phyloP scores from a whole-genome alignment of 2,797 vertebrate species.

The Acanthornis magna region DNA sequence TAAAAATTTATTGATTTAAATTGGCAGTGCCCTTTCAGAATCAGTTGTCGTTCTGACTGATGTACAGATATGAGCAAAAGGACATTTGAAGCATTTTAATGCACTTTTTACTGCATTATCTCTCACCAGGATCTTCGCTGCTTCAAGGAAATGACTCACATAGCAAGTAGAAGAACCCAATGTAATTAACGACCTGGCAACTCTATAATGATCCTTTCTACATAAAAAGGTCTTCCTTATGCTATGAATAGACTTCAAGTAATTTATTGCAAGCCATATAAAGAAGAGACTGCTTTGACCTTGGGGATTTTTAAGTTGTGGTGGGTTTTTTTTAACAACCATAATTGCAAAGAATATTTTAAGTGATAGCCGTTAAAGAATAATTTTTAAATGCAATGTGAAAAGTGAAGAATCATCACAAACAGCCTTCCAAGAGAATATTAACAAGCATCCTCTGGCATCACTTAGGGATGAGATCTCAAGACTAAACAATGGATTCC shows the following conservation, averaged over 20 bases:
- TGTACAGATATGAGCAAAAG: slow-evolving; percentile 63
- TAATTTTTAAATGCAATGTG: background rate
- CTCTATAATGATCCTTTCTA: slow-evolving; percentile 73
- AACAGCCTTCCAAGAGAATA: slow-evolving; percentile 6
- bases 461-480: background rate
- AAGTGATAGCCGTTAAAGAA: slow-evolving; percentile 24
- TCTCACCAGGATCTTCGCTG: slow-evolving; percentile 69
- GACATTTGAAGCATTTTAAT: slow-evolving; percentile 72
- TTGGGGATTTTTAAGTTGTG: slow-evolving; percentile 39
- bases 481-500: background rate
- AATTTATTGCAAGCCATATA: slow-evolving; percentile 63
- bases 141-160: slow-evolving; percentile 69
- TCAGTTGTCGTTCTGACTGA: background rate
- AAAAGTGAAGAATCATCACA: slow-evolving; percentile 4
- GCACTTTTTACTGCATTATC: slow-evolving; percentile 72
- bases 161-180: slow-evolving; percentile 60
- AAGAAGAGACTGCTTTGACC: slow-evolving; percentile 63
- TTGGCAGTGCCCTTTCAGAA: slow-evolving; percentile 24
- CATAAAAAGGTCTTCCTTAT: slow-evolving; percentile 72
- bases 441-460: background rate
- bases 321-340: background rate
- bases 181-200: slow-evolving; percentile 80
- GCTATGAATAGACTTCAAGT: slow-evolving; percentile 70
- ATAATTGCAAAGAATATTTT: slow-evolving; percentile 43
- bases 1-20: slow-evolving; percentile 54